Base-by-base conservation (phyloP, 2,888 invertebrate genomes). In the Platycheirus rosarum region DNA sequence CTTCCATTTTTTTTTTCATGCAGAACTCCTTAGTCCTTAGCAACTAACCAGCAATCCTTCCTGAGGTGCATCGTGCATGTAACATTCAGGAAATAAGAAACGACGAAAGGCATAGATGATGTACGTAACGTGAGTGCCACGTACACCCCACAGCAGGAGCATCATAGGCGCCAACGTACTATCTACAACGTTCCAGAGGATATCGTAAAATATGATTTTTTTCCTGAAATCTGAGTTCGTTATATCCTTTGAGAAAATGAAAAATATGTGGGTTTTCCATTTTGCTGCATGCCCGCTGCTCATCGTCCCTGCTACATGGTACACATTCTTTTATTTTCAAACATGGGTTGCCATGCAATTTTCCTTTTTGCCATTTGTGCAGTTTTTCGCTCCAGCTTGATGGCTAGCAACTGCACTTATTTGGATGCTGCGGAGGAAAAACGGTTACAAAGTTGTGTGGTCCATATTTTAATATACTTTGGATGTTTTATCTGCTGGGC, bases 51-150 rank as follows among this genome's bases (percentile, higher is more conserved):
- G 62, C 73, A 68, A 55, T 73, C 73, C 66, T 78, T 73, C 60
- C 73, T 78, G 71, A 5, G 44, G 6, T 78, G 60, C 66, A 78
- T 73, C 18, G 6, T 78, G 60, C 66, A 78, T 73, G 62, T 66
- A 78, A 78, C 73, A 73, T 78, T 73, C 78, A 78, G 78, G 73
- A 78, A 78, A 78, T 78, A 66, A 78, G 62, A 68, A 68, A 78
- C 73, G 73, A 68, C 53, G 53, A 55, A n/a, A 40, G 40, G 68
- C 78, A 78, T 20, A 57, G 32, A 53, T 62, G 53, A 68, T 42
- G 66, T 66, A 71, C 65, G 40, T 40, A 35, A 37, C 37, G 26
- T 13, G 5, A 6, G 26, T 70, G 55, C 60, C 35, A 46, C 23
- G 8, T 1, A 32, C 7, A 8, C 8, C 5, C 29, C 5, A 32